Evolutionary conservation across 2,797 vertebrate species (phyloP).

Genomic region (Fratercula arctica): DNA sequence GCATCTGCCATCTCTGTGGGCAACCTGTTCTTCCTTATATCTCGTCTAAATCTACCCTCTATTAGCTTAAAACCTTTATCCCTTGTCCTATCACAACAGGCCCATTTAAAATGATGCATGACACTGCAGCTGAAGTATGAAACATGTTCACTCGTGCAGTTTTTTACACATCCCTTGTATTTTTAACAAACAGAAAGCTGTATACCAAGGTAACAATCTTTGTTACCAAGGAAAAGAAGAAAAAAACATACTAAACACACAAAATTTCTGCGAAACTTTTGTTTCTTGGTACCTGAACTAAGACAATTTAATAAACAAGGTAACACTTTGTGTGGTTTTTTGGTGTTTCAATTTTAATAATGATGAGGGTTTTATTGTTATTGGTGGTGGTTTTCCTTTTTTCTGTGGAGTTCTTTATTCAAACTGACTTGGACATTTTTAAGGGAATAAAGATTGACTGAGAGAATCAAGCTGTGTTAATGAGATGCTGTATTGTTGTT

Average conservation of each 20-base stretch:
- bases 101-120: neutral
- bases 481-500: neutral
- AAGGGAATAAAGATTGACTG: neutral
- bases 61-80: neutral
- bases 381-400: neutral
- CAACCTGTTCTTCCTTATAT: neutral
- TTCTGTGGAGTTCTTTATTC: neutral
- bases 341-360: neutral
- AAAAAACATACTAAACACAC: neutral
- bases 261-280: neutral
- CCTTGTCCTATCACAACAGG: neutral
- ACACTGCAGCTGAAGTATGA: neutral
- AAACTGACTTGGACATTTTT: neutral
- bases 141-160: neutral
- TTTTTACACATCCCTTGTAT: neutral
- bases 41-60: neutral
- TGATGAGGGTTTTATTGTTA: neutral
- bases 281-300: neutral
- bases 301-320: neutral
- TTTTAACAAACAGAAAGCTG: neutral
- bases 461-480: constrained; percentile 38
- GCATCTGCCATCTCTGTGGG: neutral
- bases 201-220: neutral
- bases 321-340: neutral
- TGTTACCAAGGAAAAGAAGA: neutral